Percentiles rank a stretch among this genome's conserved stretches.
These are phyloP conservation scores for Neria commutata DNA, from an alignment of 2,888 invertebrate species.

Conservation along the genomic window DNA sequence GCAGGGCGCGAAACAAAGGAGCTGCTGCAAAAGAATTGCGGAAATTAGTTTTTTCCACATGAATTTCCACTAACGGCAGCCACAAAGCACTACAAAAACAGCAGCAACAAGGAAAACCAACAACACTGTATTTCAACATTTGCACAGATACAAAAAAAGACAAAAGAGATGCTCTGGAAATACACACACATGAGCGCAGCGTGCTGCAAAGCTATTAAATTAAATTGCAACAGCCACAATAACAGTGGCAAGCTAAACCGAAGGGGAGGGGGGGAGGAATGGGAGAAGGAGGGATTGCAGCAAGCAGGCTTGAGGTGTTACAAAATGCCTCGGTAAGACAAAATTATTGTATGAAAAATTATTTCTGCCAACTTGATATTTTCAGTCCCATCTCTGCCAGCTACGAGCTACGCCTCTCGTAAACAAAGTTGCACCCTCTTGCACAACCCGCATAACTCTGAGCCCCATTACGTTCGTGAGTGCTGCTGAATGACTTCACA, in stretches of 20 bases:
- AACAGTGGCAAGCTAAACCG: slow-evolving; percentile 20
- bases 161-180: slow-evolving; percentile 5
- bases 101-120: not conserved
- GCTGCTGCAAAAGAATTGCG: slow-evolving; percentile 35
- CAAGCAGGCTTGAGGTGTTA: no score
- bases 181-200: slow-evolving; percentile 13
- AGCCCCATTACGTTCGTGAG: not conserved
- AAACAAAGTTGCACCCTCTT: no score
- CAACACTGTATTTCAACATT: not conserved
- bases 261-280: no score
- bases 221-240: slow-evolving; percentile 21
- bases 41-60: slow-evolving; percentile 45
- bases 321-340: no score
- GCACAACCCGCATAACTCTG: not conserved
- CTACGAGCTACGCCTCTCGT: no score
- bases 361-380: no score
- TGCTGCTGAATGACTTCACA: slow-evolving; percentile 17
- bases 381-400: no score
- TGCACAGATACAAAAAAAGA: no score
- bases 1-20: slow-evolving; percentile 3
- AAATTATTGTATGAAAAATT: no score
- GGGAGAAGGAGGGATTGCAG: no score
- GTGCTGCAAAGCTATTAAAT: slow-evolving; percentile 29
- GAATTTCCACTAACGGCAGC: slow-evolving; percentile 19
- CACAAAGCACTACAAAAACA: slow-evolving; percentile 1